Evolutionary conservation across 2,113 vertebrate species (phyloP).

Genomic region (Mellivora capensis): DNA sequence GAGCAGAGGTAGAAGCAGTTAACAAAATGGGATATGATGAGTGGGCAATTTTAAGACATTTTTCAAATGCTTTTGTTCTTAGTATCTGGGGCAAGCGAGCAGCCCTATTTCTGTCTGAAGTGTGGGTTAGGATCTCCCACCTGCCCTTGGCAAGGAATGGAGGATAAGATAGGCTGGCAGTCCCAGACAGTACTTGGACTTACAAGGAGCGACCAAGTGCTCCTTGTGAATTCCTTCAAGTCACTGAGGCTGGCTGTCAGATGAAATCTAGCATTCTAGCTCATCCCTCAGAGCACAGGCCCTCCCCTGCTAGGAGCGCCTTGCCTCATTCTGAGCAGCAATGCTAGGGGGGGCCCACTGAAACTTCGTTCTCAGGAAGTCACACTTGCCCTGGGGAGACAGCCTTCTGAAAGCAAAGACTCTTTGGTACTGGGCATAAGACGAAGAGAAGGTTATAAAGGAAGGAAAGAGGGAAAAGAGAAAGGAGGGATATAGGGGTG

Average conservation of each 20-base stretch:
- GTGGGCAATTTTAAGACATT: neutral
- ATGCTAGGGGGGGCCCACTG: neutral
- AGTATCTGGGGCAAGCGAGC: neutral
- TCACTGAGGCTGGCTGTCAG: neutral
- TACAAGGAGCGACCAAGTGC: neutral
- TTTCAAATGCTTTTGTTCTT: neutral
- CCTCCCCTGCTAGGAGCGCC: neutral
- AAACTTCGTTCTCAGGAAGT: slow-evolving; percentile 31
- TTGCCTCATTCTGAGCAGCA: slow-evolving; percentile 43
- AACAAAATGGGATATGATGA: neutral
- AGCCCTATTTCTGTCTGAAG: neutral
- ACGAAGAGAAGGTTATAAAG: neutral
- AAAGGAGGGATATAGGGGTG: neutral
- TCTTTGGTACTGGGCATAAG: neutral
- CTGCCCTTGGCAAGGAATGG: neutral
- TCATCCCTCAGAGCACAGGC: slow-evolving; percentile 32
- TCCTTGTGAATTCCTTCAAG: slow-evolving; percentile 18
- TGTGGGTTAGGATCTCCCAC: neutral
- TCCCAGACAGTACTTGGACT: neutral
- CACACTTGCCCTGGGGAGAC: neutral
- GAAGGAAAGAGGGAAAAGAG: neutral
- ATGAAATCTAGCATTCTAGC: slow-evolving; percentile 38
- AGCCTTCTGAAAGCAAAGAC: neutral
- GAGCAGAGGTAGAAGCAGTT: rapidly evolving
- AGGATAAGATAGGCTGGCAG: neutral